A percentile compares a stretch with the other conserved stretches of the same genome.
Evolutionary conservation across 2,797 vertebrate genomes (phyloP).

Genomic region (Mormyrops attenuatus): DNA sequence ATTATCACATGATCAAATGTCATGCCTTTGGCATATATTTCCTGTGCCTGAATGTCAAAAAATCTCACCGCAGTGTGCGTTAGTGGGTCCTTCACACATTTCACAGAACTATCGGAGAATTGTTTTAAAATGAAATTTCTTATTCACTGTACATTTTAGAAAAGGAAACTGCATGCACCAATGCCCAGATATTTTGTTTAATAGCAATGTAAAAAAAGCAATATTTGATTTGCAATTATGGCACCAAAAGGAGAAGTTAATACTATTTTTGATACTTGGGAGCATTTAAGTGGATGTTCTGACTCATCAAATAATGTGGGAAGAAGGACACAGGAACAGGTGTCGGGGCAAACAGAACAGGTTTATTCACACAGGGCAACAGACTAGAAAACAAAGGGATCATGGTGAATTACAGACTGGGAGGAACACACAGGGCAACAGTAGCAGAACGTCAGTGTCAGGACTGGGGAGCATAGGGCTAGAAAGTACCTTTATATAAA

Average conservation of each 20-base stretch:
- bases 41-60: not conserved
- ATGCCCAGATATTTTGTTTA: not conserved
- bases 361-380: not conserved
- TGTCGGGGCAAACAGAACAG: not conserved
- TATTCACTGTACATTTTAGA: not conserved
- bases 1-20: constrained; percentile 7
- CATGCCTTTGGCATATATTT: constrained; percentile 1
- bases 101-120: not conserved
- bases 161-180: not conserved
- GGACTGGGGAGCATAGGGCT: not conserved
- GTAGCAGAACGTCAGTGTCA: not conserved
- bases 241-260: not conserved
- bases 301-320: not conserved
- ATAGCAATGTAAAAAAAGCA: not conserved
- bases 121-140: not conserved
- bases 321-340: not conserved
- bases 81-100: not conserved
- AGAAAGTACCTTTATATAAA: not conserved
- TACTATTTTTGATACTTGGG: not conserved
- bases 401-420: not conserved
- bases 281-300: not conserved
- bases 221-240: not conserved
- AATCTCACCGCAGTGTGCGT: not conserved
- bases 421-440: not conserved
- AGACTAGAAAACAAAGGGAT: not conserved